Base-by-base conservation (phyloP, 2,113 vertebrate genomes). In the Cyprinodon variegatus region DNA sequence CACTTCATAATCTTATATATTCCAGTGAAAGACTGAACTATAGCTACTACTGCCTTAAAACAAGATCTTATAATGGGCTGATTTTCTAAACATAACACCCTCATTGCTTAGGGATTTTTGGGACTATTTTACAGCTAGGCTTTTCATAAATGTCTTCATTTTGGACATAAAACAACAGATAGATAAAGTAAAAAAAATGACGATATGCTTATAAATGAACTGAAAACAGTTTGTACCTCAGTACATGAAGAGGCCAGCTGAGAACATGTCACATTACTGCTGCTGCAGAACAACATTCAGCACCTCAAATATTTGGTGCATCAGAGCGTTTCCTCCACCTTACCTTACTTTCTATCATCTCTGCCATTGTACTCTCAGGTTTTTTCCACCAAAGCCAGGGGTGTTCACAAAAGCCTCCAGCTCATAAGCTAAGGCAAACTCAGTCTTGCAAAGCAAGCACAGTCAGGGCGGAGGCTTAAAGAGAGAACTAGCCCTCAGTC, bases 401-500 rank as follows among this genome's bases (percentile, higher is more conserved):
- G 38, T 48, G 22, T 38, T 70, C 1, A 29, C 41, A 62, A 78
- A 48, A 61, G 60, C 50, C 4, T 64, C 69, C 57, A 10, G 70
- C 71, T 66, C 37, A 14, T 79, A 43, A 48, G 81, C 70, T 37
- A 12, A 41, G 81, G 70, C 79, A 76, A 83, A 78, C 84, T 65
- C 20, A 63, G 77, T 64, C 10, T 38, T 53, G 78, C 65, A 3
- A 57, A 57, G 76, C 61, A 3, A 63, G 84, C 82, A 57, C 7
- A 80, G 86, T 40, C 7, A 68, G 86, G 91, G 88, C 65, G 87
- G 89, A 86, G 83, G 79, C 88, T 82, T 69, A 80, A 81, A 81
- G 86, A 91, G 87, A 91, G 87, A 92, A 94, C 93, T 93, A 92
- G 85, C 85, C 77, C 83, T 72, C 80, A 85, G 87, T 89, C 89